Conservation (phyloP, 2,113 vertebrate genomes). For the Charadrius vociferus region DNA sequence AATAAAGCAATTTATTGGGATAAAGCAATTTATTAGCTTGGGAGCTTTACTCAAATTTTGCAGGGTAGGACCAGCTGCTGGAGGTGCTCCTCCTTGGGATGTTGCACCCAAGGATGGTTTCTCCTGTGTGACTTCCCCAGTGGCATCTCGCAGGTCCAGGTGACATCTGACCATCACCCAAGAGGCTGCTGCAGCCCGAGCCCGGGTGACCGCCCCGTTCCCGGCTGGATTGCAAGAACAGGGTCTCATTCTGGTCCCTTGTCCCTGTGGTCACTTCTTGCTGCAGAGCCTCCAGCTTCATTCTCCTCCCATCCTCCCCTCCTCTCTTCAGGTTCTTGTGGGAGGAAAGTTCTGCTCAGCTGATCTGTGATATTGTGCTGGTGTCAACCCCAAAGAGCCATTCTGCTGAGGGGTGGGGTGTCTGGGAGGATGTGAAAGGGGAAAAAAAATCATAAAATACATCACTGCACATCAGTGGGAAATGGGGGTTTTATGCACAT, state of each 20-base stretch:
- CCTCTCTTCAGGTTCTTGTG: not conserved
- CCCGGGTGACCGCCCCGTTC: accelerated
- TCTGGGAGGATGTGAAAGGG: not conserved
- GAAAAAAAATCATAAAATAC: not conserved
- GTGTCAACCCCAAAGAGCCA: not conserved
- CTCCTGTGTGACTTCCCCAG: not conserved
- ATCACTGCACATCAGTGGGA: not conserved
- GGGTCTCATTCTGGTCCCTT: not conserved
- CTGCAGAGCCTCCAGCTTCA: not conserved
- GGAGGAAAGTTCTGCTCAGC: not conserved
- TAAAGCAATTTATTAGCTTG: not conserved
- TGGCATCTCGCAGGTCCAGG: not conserved
- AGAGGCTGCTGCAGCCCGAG: not conserved
- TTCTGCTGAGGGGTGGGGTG: not conserved
- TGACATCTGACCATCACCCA: accelerated
- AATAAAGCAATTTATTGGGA: not conserved
- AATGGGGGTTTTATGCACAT: not conserved
- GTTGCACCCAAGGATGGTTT: not conserved
- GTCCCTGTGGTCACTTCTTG: not conserved
- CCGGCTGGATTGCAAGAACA: not conserved
- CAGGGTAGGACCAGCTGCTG: not conserved
- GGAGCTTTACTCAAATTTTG: not conserved
- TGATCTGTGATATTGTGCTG: not conserved
- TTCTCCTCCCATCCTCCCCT: not conserved
- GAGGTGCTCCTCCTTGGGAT: not conserved